phyloP scores from a whole-genome alignment of 2,888 invertebrate genomes.

The Leucozona laternaria region DNA sequence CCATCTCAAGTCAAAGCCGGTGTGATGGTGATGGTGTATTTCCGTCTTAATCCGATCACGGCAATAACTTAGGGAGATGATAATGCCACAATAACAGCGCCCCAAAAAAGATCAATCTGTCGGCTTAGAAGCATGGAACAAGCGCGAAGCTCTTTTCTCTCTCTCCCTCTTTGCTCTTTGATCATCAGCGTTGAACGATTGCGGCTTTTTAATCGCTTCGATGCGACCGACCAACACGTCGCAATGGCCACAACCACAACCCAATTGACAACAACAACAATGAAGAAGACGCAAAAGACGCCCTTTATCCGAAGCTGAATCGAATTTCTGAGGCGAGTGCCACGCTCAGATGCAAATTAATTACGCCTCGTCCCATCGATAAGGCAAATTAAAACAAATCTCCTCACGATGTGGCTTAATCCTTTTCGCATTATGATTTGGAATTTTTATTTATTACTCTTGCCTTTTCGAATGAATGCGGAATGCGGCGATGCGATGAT shows the following conservation, averaged over 20 bases:
- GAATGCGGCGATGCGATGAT: neutral
- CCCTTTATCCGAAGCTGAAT: conserved; percentile 56
- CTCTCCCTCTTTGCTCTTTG: conserved; percentile 12
- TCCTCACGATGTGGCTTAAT: conserved; percentile 70
- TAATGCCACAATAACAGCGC: conserved; percentile 75
- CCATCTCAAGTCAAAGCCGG: conserved; percentile 14
- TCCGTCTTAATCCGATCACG: conserved; percentile 71
- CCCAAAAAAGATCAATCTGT: conserved; percentile 75
- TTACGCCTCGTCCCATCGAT: conserved; percentile 73
- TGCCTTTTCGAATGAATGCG: neutral
- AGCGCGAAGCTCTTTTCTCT: conserved; percentile 60
- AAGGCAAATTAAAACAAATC: conserved; percentile 73
- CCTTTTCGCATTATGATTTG: conserved; percentile 60
- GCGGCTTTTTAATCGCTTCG: conserved; percentile 60
- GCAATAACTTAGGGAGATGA: conserved; percentile 75
- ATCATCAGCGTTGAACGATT: conserved; percentile 65
- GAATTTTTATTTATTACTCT: conserved; percentile 43
- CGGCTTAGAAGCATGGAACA: conserved; percentile 69
- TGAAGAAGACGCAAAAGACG: conserved; percentile 10
- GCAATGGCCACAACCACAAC: neutral
- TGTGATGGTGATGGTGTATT: conserved; percentile 44
- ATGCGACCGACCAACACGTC: neutral
- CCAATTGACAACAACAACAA: conserved; percentile 11
- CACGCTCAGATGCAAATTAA: conserved; percentile 72
- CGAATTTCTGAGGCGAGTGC: conserved; percentile 56